Conservation (phyloP, 2,888 invertebrate species). For the Drepanosiphum platanoidis region DNA sequence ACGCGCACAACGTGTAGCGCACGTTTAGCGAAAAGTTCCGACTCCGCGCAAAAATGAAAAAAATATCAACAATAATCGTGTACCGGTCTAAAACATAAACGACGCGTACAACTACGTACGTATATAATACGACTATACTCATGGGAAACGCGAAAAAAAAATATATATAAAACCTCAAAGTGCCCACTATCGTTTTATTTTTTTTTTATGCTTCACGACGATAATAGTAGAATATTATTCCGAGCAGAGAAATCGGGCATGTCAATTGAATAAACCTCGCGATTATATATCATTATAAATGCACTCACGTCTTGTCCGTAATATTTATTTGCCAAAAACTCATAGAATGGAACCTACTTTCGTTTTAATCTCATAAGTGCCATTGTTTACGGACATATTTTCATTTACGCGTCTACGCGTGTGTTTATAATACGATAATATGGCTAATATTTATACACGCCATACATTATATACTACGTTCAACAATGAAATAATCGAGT, state of each 20-base stretch:
- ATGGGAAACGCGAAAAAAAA: background rate
- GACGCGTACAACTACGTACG: background rate
- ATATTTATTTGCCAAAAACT: slow-evolving; percentile 45
- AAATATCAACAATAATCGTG: background rate
- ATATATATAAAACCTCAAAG: slow-evolving; percentile 1
- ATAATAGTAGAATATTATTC: slow-evolving; percentile 18
- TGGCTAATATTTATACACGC: background rate
- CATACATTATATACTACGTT: background rate
- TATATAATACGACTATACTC: background rate
- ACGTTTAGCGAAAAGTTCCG: background rate
- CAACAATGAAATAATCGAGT: background rate
- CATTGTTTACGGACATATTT: slow-evolving; percentile 14
- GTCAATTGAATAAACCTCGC: slow-evolving; percentile 16
- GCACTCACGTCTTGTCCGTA: background rate
- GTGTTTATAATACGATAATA: background rate
- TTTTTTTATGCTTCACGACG: background rate
- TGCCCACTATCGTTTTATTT: background rate
- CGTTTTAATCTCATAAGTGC: slow-evolving; percentile 16
- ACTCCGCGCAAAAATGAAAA: background rate
- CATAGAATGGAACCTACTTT: slow-evolving; percentile 40
- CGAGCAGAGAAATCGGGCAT: slow-evolving; percentile 34
- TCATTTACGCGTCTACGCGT: background rate
- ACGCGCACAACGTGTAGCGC: background rate
- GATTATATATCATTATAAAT: slow-evolving; percentile 40
- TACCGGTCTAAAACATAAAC: background rate